Percentiles rank a stretch among this genome's conserved stretches.
Evolutionary conservation across 2,888 invertebrate genomes (phyloP).

Genomic region (Odontocerum albicorne): DNA sequence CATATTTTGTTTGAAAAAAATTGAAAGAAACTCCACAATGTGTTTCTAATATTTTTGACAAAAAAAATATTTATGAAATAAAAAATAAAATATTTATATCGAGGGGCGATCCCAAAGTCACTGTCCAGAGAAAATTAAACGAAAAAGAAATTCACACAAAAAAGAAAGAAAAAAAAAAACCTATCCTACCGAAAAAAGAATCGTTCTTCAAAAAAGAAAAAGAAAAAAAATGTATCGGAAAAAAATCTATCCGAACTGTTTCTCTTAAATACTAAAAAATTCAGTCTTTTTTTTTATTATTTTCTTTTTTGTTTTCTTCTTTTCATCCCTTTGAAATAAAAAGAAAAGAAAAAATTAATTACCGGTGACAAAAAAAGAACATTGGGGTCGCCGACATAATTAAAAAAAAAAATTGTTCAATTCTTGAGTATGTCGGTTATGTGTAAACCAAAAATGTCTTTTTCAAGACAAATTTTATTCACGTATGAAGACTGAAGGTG

Average conservation of each 20-base stretch:
- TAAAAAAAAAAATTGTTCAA: slow-evolving; percentile 18
- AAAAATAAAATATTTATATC: slow-evolving; percentile 17
- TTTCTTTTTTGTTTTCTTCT: slow-evolving; percentile 34
- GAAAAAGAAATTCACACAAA: slow-evolving; percentile 30
- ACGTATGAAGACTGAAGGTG: no score
- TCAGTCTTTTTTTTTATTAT: slow-evolving; percentile 16
- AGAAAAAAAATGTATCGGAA: slow-evolving; percentile 27
- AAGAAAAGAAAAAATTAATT: slow-evolving; percentile 23
- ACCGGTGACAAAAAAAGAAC: slow-evolving; percentile 29
- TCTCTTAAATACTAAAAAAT: no score
- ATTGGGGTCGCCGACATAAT: slow-evolving; percentile 25
- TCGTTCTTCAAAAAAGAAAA: slow-evolving; percentile 14
- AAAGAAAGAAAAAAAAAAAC: slow-evolving; percentile 28
- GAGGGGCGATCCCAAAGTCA: slow-evolving; percentile 20
- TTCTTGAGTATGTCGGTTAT: neutral
- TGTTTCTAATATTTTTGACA: slow-evolving; percentile 26
- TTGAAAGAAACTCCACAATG: slow-evolving; percentile 6
- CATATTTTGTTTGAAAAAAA: slow-evolving; percentile 14
- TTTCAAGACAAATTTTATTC: slow-evolving; percentile 22
- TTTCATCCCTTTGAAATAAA: slow-evolving; percentile 23
- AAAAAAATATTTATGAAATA: slow-evolving; percentile 21
- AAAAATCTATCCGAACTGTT: slow-evolving; percentile 10
- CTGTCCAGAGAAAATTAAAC: slow-evolving; percentile 25
- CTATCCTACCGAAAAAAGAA: slow-evolving; percentile 22
- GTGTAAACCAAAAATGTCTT: slow-evolving; percentile 19